Evolutionary conservation across 2,113 vertebrate species (phyloP).

Genomic region (Nothoprocta pentlandii): DNA sequence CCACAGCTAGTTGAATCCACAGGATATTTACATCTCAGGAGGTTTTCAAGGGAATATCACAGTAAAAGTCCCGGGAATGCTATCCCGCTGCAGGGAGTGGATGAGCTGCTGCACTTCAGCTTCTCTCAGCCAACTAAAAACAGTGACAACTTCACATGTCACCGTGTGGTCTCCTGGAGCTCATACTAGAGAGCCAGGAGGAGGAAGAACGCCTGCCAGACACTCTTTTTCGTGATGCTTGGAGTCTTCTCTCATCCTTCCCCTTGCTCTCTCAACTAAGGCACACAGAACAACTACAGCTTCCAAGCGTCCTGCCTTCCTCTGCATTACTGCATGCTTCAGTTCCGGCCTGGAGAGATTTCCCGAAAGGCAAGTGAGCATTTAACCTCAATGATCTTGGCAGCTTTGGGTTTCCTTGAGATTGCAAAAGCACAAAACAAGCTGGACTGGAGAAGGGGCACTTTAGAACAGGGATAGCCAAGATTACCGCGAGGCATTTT

Average conservation of each 20-base stretch:
- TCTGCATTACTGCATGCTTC: neutral
- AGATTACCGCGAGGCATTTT: neutral
- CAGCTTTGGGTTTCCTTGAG: constrained; percentile 5
- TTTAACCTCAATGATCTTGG: neutral
- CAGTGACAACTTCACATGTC: neutral
- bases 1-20: neutral
- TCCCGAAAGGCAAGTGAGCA: neutral
- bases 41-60: neutral
- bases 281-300: neutral
- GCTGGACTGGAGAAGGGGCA: neutral
- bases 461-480: neutral
- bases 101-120: constrained; percentile 4
- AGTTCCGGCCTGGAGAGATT: neutral
- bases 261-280: neutral
- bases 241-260: neutral
- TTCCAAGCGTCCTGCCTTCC: constrained; percentile 5
- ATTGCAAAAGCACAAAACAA: neutral
- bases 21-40: constrained; percentile 8
- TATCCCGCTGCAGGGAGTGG: neutral
- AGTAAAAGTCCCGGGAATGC: neutral
- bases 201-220: neutral
- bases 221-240: neutral
- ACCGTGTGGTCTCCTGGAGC: neutral
- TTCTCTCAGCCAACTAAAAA: constrained; percentile 13
- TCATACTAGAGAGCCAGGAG: neutral